Conservation (phyloP, 2,888 invertebrate species). For the Thyatira batis region DNA sequence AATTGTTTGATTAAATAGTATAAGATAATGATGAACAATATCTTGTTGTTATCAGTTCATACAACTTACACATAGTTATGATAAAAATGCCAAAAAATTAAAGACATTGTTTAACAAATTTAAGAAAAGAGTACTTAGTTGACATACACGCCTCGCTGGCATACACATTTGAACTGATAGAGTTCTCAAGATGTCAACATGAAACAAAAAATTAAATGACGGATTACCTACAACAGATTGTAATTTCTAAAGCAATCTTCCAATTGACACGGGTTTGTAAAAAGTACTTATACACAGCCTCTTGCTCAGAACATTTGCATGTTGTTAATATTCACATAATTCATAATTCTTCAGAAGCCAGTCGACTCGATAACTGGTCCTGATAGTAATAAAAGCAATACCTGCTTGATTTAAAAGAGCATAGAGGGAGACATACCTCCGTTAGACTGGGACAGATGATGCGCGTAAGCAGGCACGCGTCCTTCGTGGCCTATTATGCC, state of each 20-base stretch:
- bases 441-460: slow-evolving; percentile 40
- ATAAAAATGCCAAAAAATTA: too few relatives aligned
- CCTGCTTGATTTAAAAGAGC: slow-evolving; percentile 45
- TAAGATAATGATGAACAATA: too few relatives aligned
- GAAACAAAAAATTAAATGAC: too few relatives aligned
- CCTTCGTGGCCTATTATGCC: slow-evolving; percentile 68
- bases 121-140: too few relatives aligned
- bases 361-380: slow-evolving; percentile 52
- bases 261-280: background rate
- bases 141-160: too few relatives aligned
- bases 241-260: too few relatives aligned
- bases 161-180: too few relatives aligned
- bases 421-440: slow-evolving; percentile 38
- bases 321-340: slow-evolving; percentile 58
- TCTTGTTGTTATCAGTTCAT: background rate
- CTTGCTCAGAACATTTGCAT: slow-evolving; percentile 43
- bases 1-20: too few relatives aligned
- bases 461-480: slow-evolving; percentile 74
- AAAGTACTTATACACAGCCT: slow-evolving; percentile 13
- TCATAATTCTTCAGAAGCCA: slow-evolving; percentile 51
- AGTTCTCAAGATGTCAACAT: too few relatives aligned
- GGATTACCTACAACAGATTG: too few relatives aligned
- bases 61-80: background rate
- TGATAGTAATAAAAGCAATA: slow-evolving; percentile 58
- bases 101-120: too few relatives aligned